A percentile compares a stretch with the other conserved stretches of the same genome.
Conservation (phyloP, 2,888 invertebrate species). For the Sphinx pinastri region DNA sequence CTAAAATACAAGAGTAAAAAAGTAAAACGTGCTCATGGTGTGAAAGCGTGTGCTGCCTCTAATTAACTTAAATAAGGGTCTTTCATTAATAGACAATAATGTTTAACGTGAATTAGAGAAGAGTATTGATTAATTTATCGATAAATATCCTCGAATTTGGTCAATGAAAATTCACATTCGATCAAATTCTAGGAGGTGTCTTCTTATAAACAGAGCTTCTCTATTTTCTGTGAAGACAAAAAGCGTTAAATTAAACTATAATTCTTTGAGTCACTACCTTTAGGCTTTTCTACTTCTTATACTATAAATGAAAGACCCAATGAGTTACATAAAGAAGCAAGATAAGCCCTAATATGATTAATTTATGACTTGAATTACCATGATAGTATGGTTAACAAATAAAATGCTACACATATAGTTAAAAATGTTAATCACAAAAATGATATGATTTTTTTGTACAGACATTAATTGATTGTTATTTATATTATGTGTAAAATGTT, state of each 20-base stretch:
- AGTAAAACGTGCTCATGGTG: slow-evolving; percentile 23
- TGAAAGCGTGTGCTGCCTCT: slow-evolving; percentile 7
- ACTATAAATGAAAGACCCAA: not conserved
- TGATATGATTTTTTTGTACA: too few species aligned
- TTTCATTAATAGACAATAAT: not conserved
- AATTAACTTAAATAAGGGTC: not conserved
- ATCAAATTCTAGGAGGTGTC: too few species aligned
- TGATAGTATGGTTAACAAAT: not conserved
- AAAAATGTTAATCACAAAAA: slow-evolving; percentile 6
- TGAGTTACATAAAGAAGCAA: not conserved
- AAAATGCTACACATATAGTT: not conserved
- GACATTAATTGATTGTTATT: too few species aligned
- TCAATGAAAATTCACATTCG: too few species aligned
- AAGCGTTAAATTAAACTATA: not conserved
- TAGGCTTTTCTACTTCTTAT: too few species aligned
- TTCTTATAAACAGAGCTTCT: not conserved
- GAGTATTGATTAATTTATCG: too few species aligned
- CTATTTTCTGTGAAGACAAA: not conserved
- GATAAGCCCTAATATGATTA: slow-evolving; percentile 4
- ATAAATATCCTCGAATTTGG: too few species aligned
- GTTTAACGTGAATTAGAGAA: too few species aligned
- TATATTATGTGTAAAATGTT: not conserved
- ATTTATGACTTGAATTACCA: not conserved
- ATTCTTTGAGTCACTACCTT: not conserved
- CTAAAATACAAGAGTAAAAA: slow-evolving; percentile 50